These are phyloP conservation scores for Parnassius glacialis DNA, from an alignment of 2,888 invertebrate species.

Conservation along the genomic window DNA sequence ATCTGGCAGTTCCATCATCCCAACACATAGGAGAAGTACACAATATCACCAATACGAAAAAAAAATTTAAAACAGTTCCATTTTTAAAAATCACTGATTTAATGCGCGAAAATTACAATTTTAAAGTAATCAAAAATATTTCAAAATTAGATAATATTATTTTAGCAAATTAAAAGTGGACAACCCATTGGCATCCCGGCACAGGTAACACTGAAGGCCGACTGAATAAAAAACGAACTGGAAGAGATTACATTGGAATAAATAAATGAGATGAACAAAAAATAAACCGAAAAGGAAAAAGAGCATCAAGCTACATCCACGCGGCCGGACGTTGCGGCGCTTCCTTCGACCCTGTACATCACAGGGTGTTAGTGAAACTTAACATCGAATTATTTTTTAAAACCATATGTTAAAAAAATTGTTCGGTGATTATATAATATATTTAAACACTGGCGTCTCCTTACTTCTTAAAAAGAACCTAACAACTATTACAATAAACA, in stretches of 20 bases:
- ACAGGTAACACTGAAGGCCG: constrained; percentile 80
- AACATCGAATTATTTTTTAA: not conserved
- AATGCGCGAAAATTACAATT: constrained; percentile 10
- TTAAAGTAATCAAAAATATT: not conserved
- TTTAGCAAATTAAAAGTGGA: constrained; percentile 36
- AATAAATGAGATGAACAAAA: constrained; percentile 82
- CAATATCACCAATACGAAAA: constrained; percentile 28
- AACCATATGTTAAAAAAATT: not conserved
- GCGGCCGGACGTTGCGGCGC: constrained; percentile 81
- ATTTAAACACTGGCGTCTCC: too few species aligned
- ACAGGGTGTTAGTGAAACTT: constrained; percentile 60
- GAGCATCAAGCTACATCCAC: constrained; percentile 78
- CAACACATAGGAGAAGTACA: constrained; percentile 44
- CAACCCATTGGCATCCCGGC: constrained; percentile 69
- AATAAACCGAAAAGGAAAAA: constrained; percentile 76
- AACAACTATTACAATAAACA: not conserved
- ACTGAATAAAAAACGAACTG: constrained; percentile 80
- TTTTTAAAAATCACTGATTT: constrained; percentile 27
- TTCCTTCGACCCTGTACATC: constrained; percentile 69
- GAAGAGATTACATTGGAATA: constrained; percentile 82
- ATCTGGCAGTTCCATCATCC: constrained; percentile 76
- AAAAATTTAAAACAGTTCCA: constrained; percentile 22
- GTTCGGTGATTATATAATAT: too few species aligned
- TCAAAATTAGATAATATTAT: constrained; percentile 8
- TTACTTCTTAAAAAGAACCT: not conserved